Evolutionary conservation across 1,140 invertebrate genomes (phyloP).

Genomic region (Trichogramma pretiosum): DNA sequence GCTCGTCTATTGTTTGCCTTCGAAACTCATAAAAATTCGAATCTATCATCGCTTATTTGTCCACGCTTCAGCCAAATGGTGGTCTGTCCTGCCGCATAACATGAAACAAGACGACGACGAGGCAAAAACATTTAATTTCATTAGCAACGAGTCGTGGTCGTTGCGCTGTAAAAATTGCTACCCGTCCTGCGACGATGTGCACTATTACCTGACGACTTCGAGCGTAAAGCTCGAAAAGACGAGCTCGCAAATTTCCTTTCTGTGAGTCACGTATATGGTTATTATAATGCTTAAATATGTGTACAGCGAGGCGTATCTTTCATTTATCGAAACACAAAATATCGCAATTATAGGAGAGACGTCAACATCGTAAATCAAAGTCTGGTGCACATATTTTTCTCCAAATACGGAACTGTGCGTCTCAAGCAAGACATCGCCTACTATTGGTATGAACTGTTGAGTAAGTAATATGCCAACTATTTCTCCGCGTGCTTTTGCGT

Average conservation of each 20-base stretch:
- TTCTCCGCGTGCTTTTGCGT: too few relatives aligned
- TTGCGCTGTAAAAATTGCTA: constrained; percentile 26
- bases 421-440: constrained; percentile 33
- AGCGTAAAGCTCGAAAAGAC: constrained; percentile 2
- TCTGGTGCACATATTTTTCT: constrained; percentile 34
- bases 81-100: constrained; percentile 22
- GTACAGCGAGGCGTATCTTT: too few relatives aligned
- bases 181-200: constrained; percentile 24
- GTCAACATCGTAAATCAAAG: constrained; percentile 23
- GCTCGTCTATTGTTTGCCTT: background rate
- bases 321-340: too few relatives aligned
- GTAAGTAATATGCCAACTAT: constrained; percentile 37
- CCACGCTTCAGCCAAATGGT: constrained; percentile 23
- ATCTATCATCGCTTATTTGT: background rate
- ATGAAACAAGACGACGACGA: constrained; percentile 3
- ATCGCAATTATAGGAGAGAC: constrained; percentile 20
- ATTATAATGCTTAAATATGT: too few relatives aligned
- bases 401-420: constrained; percentile 22
- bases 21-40: background rate
- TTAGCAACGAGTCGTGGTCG: background rate
- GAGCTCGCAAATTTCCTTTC: background rate
- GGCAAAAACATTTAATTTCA: background rate
- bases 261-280: constrained; percentile 16
- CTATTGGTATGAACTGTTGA: constrained; percentile 41
- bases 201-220: constrained; percentile 21